phyloP scores from a whole-genome alignment of 1,140 invertebrate species.

The Battus philenor region DNA sequence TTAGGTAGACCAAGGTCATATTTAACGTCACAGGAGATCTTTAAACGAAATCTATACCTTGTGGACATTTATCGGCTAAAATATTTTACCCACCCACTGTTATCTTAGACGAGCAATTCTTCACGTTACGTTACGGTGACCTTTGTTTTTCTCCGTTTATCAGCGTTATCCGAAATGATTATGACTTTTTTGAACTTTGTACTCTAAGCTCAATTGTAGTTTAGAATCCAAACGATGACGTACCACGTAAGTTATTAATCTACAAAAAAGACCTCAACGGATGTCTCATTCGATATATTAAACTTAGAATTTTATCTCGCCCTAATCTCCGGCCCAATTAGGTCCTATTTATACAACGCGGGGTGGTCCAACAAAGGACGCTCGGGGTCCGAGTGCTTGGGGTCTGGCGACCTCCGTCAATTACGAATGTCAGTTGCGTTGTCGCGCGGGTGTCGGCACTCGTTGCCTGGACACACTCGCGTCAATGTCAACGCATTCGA shows the following conservation, averaged over 20 bases:
- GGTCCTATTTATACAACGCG: constrained; percentile 36
- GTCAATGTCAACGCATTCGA: constrained; percentile 26
- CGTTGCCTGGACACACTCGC: constrained; percentile 4
- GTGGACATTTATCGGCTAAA: too few species aligned
- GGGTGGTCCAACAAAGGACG: constrained; percentile 39
- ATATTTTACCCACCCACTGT: too few species aligned
- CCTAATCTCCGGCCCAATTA: constrained; percentile 51
- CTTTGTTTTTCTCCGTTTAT: too few species aligned
- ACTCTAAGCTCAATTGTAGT: too few species aligned
- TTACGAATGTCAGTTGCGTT: constrained; percentile 48
- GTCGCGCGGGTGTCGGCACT: constrained; percentile 26
- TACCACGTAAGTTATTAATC: neutral
- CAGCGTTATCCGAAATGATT: too few species aligned
- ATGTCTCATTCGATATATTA: constrained; percentile 23
- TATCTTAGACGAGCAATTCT: too few species aligned
- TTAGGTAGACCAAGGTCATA: too few species aligned
- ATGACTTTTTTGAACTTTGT: too few species aligned
- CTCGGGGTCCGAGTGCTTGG: constrained; percentile 7
- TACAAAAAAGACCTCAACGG: constrained; percentile 30
- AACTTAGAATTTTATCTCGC: constrained; percentile 36
- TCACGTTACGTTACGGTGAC: too few species aligned
- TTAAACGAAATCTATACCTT: too few species aligned
- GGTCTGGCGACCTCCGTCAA: constrained; percentile 40
- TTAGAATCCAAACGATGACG: constrained; percentile 5
- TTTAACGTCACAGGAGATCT: too few species aligned